Evolutionary conservation across 2,797 vertebrate species (phyloP), one percentile per base, ranked within the genome.

Genomic region (Philypnodon macrostomus): DNA sequence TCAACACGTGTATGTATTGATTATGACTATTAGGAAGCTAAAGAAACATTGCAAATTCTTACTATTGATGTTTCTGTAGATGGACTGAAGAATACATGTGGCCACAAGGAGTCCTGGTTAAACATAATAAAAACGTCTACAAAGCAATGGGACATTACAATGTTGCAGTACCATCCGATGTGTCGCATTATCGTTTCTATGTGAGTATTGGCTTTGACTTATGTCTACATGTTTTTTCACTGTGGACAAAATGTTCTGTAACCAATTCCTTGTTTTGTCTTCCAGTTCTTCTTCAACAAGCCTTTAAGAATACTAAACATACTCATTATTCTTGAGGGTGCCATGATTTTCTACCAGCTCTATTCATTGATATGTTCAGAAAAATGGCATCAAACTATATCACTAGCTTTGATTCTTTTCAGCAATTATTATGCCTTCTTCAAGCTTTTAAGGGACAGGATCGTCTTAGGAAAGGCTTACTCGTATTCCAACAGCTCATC

Each of bases 21-120:
- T 47, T 14, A 0, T 2, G 1, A 14, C 42, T 17, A 15, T 5
- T 13, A 8, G 17, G 9, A 34, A 23, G 5, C 19, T 14, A 4
- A 18, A 11, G 18, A 45, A 27, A 42, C 4, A 10, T 2, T 16
- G 30, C 15, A 19, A 7, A 5, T 30, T 14, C 11, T 13, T 45
- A 14, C 5, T 31, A 4, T 7, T 11, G 34, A 1, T 42, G n/a
- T 38, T 42, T 44, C 33, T 59, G 16, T 77, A 98, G 97, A 86
- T 99, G 97, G 96, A 97, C 95, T 0, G 97, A 98, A 67, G 95
- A 98, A 63, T 98, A 94, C 80, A 98, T 94, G 92, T 98, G 97
- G 97, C 96, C 96, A 0, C 96, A 98, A 78, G 97, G 97, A 1
- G 96, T 99, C 49, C 66, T 99, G 71, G 97, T 98, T 52, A 98